Conservation (phyloP, 2,113 vertebrate genomes). For the Mus spicilegus region DNA sequence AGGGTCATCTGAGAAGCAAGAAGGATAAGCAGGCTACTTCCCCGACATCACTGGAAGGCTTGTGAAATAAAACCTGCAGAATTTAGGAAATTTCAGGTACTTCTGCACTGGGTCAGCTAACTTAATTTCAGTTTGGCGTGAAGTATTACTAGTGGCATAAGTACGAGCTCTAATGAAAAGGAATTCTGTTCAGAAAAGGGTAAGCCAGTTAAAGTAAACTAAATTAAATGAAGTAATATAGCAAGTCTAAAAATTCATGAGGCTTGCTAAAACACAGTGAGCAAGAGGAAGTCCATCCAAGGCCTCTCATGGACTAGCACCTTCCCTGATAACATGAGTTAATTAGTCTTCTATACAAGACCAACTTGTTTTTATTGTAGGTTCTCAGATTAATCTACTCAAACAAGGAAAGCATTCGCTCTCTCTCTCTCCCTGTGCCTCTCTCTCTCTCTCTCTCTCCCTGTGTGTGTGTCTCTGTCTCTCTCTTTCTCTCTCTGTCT, state of each 20-base stretch:
- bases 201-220: neutral
- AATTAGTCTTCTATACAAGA: neutral
- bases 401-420: conserved; percentile 15
- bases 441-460: neutral
- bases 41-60: neutral
- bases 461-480: no score
- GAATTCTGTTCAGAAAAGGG: neutral
- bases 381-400: conserved; percentile 26
- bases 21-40: neutral
- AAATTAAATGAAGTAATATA: neutral
- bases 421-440: neutral
- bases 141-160: neutral
- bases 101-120: neutral
- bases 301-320: neutral
- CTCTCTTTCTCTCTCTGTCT: no score
- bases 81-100: neutral
- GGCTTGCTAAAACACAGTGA: neutral
- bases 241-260: neutral
- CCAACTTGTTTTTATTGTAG: conserved; percentile 2
- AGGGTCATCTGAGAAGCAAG: neutral
- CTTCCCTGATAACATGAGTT: neutral
- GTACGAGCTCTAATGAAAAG: neutral
- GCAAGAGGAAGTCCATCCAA: neutral
- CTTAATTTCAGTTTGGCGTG: neutral
- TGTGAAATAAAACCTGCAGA: neutral